Conservation (phyloP, 2,113 vertebrate genomes). For the Stegastes partitus region DNA sequence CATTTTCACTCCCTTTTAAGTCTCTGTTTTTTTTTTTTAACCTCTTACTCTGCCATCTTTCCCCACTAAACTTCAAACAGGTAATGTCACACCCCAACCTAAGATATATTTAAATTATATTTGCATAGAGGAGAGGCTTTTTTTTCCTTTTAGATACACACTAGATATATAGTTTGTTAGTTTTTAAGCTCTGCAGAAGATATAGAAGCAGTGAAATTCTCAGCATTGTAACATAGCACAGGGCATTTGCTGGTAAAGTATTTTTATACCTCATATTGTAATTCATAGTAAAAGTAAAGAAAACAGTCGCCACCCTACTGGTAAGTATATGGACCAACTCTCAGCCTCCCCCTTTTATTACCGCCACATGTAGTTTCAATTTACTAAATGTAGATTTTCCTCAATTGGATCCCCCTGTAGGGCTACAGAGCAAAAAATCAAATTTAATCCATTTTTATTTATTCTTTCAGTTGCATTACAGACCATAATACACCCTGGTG, state of each 20-base stretch:
- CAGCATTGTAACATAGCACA: background rate
- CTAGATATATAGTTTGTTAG: background rate
- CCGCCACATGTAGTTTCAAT: background rate
- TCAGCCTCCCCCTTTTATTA: background rate
- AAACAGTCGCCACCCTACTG: slow-evolving; percentile 14
- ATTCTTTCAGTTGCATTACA: background rate
- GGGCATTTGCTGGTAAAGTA: background rate
- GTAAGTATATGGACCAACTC: slow-evolving; percentile 57
- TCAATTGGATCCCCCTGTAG: background rate
- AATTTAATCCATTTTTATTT: background rate
- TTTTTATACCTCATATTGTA: background rate
- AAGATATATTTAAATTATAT: background rate
- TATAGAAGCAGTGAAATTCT: background rate
- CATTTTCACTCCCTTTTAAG: too few species aligned
- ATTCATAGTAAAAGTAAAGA: slow-evolving; percentile 1
- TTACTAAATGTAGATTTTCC: too few species aligned
- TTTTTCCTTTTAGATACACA: background rate
- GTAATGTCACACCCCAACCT: background rate
- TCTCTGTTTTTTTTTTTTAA: too few species aligned
- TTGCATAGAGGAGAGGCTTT: background rate
- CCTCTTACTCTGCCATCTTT: background rate
- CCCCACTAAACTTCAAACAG: background rate
- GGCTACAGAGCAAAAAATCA: background rate
- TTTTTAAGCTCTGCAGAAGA: background rate
- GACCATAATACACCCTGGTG: too few species aligned